Conservation (phyloP, 2,888 invertebrate genomes). For the Marronus borbonicus region DNA sequence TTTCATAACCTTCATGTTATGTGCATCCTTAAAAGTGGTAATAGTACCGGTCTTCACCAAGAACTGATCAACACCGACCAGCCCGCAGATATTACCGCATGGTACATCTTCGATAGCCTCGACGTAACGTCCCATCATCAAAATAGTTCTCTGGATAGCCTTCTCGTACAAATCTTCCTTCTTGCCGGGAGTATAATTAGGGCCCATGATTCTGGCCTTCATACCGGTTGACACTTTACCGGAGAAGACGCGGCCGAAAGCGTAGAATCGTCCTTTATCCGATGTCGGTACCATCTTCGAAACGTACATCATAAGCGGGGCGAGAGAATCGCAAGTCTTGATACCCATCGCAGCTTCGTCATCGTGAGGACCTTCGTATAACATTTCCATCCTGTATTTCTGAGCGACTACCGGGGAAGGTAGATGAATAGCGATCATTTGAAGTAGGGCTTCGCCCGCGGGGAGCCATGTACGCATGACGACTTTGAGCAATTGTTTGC, state of each 20-base stretch:
- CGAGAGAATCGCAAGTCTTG: slow-evolving; percentile 96
- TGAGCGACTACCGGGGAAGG: slow-evolving; percentile 99
- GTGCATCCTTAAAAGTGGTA: slow-evolving; percentile 98
- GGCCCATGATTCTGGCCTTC: slow-evolving; percentile 99
- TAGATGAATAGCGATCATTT: slow-evolving; percentile 99
- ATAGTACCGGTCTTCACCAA: slow-evolving; percentile 99
- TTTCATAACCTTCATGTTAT: slow-evolving; percentile 99
- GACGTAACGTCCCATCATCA: slow-evolving; percentile 99
- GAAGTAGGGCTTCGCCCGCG: slow-evolving; percentile 98
- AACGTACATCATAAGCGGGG: slow-evolving; percentile 99
- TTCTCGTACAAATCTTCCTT: slow-evolving; percentile 99
- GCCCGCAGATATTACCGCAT: slow-evolving; percentile 98
- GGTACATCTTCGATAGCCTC: slow-evolving; percentile 99
- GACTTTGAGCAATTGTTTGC: slow-evolving; percentile 95
- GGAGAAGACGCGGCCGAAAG: slow-evolving; percentile 99
- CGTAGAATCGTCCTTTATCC: slow-evolving; percentile 99
- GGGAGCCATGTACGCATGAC: slow-evolving; percentile 99
- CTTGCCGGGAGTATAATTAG: slow-evolving; percentile 98
- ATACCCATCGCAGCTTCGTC: slow-evolving; percentile 89
- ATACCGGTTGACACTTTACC: slow-evolving; percentile 91
- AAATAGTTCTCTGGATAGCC: slow-evolving; percentile 98
- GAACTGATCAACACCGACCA: slow-evolving; percentile 99
- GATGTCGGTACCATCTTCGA: slow-evolving; percentile 99
- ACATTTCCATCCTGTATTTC: slow-evolving; percentile 99
- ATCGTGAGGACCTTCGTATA: slow-evolving; percentile 89